Evolutionary conservation across 1,140 invertebrate species (phyloP).

Genomic region (Anastatus disparis): DNA sequence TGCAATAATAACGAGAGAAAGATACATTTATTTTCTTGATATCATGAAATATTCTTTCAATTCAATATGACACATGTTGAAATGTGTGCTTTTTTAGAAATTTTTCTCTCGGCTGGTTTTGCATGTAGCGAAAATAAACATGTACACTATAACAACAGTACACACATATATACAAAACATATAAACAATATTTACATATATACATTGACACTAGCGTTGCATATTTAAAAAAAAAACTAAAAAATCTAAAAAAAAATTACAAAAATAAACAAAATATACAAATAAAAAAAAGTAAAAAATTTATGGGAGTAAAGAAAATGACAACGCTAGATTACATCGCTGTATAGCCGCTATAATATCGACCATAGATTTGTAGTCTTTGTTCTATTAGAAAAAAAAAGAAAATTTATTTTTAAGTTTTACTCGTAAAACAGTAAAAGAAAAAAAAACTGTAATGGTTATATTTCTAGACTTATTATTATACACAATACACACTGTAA

Average conservation of each 20-base stretch:
- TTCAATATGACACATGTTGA: no score
- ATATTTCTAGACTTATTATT: conserved; percentile 48
- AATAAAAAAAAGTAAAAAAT: conserved; percentile 27
- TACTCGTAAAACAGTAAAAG: no score
- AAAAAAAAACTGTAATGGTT: conserved; percentile 58
- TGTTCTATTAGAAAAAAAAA: conserved; percentile 60
- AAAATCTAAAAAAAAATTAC: conserved; percentile 29
- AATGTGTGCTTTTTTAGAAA: no score
- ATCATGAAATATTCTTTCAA: no score
- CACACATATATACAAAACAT: background rate
- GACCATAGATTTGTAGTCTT: conserved; percentile 60
- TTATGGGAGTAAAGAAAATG: conserved; percentile 31
- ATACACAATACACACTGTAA: conserved; percentile 66
- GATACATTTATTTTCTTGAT: no score
- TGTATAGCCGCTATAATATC: conserved; percentile 61
- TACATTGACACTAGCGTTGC: conserved; percentile 17
- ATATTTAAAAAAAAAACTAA: conserved; percentile 30
- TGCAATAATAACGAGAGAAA: conserved; percentile 6
- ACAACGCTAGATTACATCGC: conserved; percentile 49
- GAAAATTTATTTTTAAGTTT: conserved; percentile 53
- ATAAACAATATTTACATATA: conserved; percentile 23
- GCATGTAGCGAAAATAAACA: background rate
- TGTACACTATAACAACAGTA: background rate
- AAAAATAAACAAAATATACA: conserved; percentile 25
- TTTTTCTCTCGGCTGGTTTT: background rate